A percentile compares a stretch with the other conserved stretches of the same genome.
phyloP scores from a whole-genome alignment of 1,140 invertebrate genomes.

The Drosophila bipectinata region DNA sequence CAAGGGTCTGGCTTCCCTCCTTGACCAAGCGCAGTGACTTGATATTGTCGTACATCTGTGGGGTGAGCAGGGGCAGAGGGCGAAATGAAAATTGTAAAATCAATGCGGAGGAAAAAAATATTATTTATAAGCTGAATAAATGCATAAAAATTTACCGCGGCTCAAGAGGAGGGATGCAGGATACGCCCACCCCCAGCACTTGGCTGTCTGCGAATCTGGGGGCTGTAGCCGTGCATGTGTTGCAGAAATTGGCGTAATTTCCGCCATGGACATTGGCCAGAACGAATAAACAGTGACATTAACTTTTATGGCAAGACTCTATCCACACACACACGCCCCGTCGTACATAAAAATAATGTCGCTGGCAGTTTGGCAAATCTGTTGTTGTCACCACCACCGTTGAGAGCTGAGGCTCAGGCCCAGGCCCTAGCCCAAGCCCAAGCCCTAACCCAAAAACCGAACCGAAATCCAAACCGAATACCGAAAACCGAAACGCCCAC shows the following conservation, averaged over 20 bases:
- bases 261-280: constrained; percentile 80
- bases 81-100: constrained; percentile 77
- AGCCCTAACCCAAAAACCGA: constrained; percentile 10
- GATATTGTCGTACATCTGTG: constrained; percentile 95
- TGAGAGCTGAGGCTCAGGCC: background rate
- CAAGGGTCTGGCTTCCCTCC: constrained; percentile 87
- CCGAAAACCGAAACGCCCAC: constrained; percentile 5
- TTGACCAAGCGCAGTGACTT: constrained; percentile 88
- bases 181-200: background rate
- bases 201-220: background rate
- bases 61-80: background rate
- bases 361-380: constrained; percentile 76
- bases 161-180: constrained; percentile 5
- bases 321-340: constrained; percentile 32
- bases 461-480: constrained; percentile 10
- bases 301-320: constrained; percentile 77
- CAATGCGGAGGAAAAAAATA: constrained; percentile 54
- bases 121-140: constrained; percentile 82
- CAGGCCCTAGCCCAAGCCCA: background rate
- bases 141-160: constrained; percentile 78
- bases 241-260: constrained; percentile 79
- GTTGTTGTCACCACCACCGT: constrained; percentile 63
- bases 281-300: constrained; percentile 83
- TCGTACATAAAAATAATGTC: constrained; percentile 79
- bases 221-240: constrained; percentile 57